Evolutionary conservation across 2,113 vertebrate genomes (phyloP).

Genomic region (Gopherus evgoodei): DNA sequence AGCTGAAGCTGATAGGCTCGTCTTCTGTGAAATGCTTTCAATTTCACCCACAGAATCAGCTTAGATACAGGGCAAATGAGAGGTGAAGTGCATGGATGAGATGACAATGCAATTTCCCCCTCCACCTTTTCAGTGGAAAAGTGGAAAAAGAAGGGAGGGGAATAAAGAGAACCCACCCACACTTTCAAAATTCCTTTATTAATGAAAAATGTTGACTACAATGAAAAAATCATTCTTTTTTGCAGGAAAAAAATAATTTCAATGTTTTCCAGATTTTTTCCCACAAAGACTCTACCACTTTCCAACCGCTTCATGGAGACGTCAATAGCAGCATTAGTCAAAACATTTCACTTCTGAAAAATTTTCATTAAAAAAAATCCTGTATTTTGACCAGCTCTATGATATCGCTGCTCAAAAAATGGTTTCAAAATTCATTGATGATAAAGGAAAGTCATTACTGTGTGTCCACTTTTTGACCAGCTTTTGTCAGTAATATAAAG

Average conservation of each 20-base stretch:
- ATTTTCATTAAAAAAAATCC: neutral
- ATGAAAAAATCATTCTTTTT: neutral
- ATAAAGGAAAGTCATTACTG: neutral
- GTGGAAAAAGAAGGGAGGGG: neutral
- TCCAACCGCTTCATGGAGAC: neutral
- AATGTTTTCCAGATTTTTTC: neutral
- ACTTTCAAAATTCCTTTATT: neutral
- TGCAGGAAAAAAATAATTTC: neutral
- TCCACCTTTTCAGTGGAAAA: neutral
- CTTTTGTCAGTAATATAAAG: neutral
- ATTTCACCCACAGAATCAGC: neutral
- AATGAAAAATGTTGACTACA: neutral
- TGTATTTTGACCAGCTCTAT: neutral
- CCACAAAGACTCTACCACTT: neutral
- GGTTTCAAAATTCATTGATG: conserved; percentile 2
- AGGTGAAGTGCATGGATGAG: neutral
- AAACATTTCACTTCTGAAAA: neutral
- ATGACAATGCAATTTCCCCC: neutral
- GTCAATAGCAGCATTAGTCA: neutral
- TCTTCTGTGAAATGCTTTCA: neutral
- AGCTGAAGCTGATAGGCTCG: neutral
- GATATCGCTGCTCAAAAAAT: neutral
- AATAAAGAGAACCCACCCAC: neutral
- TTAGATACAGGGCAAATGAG: neutral
- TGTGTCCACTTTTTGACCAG: neutral